Evolutionary conservation across 2,797 vertebrate species (phyloP).

Genomic region (Sebastes vulpes): DNA sequence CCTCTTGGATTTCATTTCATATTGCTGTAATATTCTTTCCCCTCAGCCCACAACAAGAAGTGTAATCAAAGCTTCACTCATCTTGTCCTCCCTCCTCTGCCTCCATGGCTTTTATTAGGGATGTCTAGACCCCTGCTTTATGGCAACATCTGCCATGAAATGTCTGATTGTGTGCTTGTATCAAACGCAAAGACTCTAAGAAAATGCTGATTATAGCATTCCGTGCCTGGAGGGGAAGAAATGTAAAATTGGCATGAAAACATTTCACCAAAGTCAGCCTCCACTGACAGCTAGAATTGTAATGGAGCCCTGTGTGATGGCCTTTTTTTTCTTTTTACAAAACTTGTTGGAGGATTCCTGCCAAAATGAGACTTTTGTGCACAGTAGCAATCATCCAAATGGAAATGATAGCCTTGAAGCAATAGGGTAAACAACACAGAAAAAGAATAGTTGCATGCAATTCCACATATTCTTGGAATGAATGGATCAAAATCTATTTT

Average conservation of each 20-base stretch:
- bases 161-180: conserved; percentile 61
- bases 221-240: background rate
- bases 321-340: conserved; percentile 12
- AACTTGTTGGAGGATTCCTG: conserved; percentile 29
- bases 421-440: conserved; percentile 45
- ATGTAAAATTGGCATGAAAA: conserved; percentile 62
- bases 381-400: conserved; percentile 50
- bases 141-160: conserved; percentile 58
- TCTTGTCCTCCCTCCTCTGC: conserved; percentile 52
- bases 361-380: conserved; percentile 39
- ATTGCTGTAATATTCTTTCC: conserved; percentile 55
- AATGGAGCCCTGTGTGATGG: conserved; percentile 39
- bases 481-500: conserved; percentile 26
- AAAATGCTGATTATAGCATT: conserved; percentile 66
- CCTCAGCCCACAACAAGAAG: conserved; percentile 58
- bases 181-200: conserved; percentile 52
- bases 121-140: conserved; percentile 54
- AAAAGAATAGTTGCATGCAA: conserved; percentile 22
- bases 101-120: conserved; percentile 59
- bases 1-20: conserved; percentile 57
- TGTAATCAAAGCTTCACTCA: conserved; percentile 73
- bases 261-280: conserved; percentile 47
- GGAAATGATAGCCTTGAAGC: conserved; percentile 62
- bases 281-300: conserved; percentile 51
- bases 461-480: conserved; percentile 11